Base-by-base conservation (phyloP, 92 coral and sea anemone species). In the Nematostella vectensis region DNA sequence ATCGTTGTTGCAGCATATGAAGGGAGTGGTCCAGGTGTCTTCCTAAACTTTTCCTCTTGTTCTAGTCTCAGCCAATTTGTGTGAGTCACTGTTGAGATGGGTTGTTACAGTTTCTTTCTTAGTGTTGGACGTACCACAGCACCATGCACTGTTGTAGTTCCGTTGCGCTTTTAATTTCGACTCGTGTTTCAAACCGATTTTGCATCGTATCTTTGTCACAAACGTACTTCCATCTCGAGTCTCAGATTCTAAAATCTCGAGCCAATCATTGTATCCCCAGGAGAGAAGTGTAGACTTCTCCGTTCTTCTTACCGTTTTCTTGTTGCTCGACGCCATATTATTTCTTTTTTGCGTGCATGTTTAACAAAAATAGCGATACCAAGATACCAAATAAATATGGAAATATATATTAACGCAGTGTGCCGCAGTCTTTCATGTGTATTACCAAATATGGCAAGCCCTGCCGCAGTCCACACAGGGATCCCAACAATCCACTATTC, bases 231-330 rank as follows among this genome's bases (percentile, higher is more conserved):
- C 68, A 16, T 65, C 65, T 33, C 66, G 57, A 43, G 38, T 74
- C 65, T 74, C 72, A 65, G 72, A 58, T 55, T 74, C 80, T 57
- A 65, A 54, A 48, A 74, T 59, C 54, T 74, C 80, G 31, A 74
- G 65, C 74, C 80, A 65, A 59, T 68, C 57, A 16, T 54, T 44
- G 42, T 48, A 65, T 58, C 60, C 51, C 79, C 72, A 72, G 48
- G 42, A 39, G 19, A 73, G 53, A 72, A 63, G 57, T 39, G 80
- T 73, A 27, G 66, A 48, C 50, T 73, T 73, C 58, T 57, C n/a
- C n/a, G n/a, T n/a, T n/a, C n/a, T n/a, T n/a, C n/a, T n/a, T n/a
- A n/a, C n/a, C n/a, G n/a, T 60, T 44, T 59, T 47, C 31, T 69
- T 50, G 58, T 57, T 52, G 30, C 24, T 31, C 48, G 54, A 33